Base-by-base conservation (phyloP, 2,888 invertebrate species). In the Acronicta psi region DNA sequence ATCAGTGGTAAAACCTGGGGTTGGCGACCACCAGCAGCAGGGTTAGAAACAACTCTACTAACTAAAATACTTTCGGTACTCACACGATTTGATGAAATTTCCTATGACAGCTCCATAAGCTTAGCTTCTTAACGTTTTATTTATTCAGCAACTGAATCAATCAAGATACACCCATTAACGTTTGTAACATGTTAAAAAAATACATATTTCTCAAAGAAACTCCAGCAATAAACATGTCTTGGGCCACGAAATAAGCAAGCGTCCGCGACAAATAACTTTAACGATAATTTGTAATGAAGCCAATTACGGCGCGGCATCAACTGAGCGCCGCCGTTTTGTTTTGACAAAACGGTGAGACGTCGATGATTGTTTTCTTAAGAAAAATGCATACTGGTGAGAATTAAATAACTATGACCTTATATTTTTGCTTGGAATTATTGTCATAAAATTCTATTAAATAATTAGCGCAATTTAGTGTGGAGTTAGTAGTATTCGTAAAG, bases 221-320 rank as follows among this genome's bases (percentile, higher is more conserved):
- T 0, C 14, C 31, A 37, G 13, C 18, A 57, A 67, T 78, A 78
- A 77, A 78, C 42, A 71, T 63, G 59, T 73, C 76, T 29, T 36
- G 68, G 45, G 61, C 65, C 57, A 69, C 58, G 46, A 74, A 68
- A 58, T 66, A 53, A 61, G 63, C 31, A 17, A 44, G 25, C 55
- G 16, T 47, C 53, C 59, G 45, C 44, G 58, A 64, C 55, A 73
- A 68, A 74, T 70, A 60, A 62, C 46, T 61, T 69, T 69, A 75
- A 71, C 57, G 67, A 70, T 67, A 51, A 63, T 44, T 54, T 59
- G 57, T 71, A 68, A 72, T 67, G 74, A 60, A 52, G 53, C 74
- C 75, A 78, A 81, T 82, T 82, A 78, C 69, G 43, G 51, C 16
- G 58, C 52, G 38, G 37, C 50, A 59, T 69, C 61, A 65, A 66